phyloP scores from a whole-genome alignment of 2,888 invertebrate species.

The Neria commutata region DNA sequence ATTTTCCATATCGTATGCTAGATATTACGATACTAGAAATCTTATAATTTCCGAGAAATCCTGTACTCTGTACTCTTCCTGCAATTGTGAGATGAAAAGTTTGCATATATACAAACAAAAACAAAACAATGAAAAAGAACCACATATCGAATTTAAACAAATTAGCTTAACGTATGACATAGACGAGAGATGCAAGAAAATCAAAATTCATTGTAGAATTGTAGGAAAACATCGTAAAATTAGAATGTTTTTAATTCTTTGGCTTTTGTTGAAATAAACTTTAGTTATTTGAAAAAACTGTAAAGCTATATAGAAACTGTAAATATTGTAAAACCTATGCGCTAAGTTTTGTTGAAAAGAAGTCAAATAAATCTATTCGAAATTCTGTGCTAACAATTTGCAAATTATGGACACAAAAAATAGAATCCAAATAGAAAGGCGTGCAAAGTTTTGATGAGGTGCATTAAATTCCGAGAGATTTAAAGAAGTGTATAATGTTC shows the following conservation, averaged over 20 bases:
- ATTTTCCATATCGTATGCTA: constrained; percentile 11
- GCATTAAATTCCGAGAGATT: no score
- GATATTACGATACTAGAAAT: neutral
- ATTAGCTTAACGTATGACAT: constrained; percentile 37
- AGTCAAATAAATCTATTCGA: neutral
- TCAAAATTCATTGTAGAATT: constrained; percentile 10
- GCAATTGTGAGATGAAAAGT: neutral
- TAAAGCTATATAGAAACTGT: no score
- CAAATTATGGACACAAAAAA: no score
- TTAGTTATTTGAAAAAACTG: no score
- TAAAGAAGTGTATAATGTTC: no score
- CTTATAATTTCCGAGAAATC: neutral
- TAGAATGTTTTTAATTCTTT: neutral
- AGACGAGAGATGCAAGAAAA: constrained; percentile 1
- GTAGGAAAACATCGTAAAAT: neutral
- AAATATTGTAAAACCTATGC: neutral
- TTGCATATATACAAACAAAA: constrained; percentile 3
- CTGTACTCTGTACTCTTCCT: neutral
- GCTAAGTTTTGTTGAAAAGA: neutral
- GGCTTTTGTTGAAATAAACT: no score
- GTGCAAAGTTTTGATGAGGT: no score
- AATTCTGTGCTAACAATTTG: no score
- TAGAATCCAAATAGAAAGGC: no score
- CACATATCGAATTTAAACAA: constrained; percentile 59
- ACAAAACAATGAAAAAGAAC: constrained; percentile 24